phyloP scores from a whole-genome alignment of 92 coral and sea anemone genomes.

The Phenganax subtilis region DNA sequence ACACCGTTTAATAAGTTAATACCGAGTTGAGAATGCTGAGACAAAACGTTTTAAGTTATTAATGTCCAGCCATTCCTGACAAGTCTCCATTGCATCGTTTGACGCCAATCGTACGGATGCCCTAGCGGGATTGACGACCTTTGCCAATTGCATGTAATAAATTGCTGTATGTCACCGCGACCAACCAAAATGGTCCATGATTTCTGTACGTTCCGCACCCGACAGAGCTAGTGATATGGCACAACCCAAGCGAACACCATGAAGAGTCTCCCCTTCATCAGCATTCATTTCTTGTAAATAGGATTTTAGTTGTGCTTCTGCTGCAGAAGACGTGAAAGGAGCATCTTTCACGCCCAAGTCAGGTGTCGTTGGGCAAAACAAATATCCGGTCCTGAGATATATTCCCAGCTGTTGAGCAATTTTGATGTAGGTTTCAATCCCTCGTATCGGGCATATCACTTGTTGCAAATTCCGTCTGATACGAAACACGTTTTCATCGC shows the following conservation, averaged over 20 bases:
- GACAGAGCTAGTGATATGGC: constrained; percentile 24
- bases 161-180: constrained; percentile 39
- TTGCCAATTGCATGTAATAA: constrained; percentile 39
- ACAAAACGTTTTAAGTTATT: constrained; percentile 29
- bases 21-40: background rate
- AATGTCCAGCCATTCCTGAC: constrained; percentile 13
- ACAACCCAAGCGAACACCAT: constrained; percentile 33
- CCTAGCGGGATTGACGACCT: constrained; percentile 37
- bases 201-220: constrained; percentile 27
- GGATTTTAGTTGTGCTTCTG: constrained; percentile 15
- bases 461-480: too few species aligned
- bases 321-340: constrained; percentile 11
- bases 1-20: background rate
- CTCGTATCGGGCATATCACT: too few species aligned
- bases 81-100: background rate
- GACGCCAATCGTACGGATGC: constrained; percentile 33
- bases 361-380: too few species aligned
- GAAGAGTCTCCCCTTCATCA: constrained; percentile 36
- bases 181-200: constrained; percentile 44
- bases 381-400: too few species aligned
- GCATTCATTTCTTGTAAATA: constrained; percentile 16
- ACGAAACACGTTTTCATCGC: too few species aligned
- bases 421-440: too few species aligned
- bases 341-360: background rate
- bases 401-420: too few species aligned